phyloP scores from a whole-genome alignment of 2,797 vertebrate genomes.

The Decapterus maruadsi region DNA sequence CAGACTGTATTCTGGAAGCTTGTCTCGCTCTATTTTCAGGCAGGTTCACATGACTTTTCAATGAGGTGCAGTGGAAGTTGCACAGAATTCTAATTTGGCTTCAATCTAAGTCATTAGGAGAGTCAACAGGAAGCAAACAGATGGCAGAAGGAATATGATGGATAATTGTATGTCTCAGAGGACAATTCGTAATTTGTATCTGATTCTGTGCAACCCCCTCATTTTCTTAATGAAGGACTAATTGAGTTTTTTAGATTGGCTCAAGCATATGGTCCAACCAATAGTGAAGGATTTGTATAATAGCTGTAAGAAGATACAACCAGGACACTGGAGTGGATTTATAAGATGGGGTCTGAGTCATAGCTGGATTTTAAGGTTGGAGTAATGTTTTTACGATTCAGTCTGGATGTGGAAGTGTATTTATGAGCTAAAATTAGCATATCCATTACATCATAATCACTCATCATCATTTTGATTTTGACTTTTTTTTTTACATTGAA shows the following conservation, averaged over 20 bases:
- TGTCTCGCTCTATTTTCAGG: constrained; percentile 56
- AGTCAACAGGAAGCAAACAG: constrained; percentile 84
- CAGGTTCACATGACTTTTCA: constrained; percentile 70
- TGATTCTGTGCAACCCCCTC: constrained; percentile 83
- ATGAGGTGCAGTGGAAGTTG: constrained; percentile 77
- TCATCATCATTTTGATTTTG: not conserved
- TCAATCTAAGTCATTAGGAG: constrained; percentile 80
- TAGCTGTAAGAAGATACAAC: constrained; percentile 60
- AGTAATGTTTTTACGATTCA: constrained; percentile 10
- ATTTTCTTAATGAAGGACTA: constrained; percentile 84
- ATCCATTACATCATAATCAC: constrained; percentile 50
- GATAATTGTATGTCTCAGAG: constrained; percentile 83
- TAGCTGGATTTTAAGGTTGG: constrained; percentile 3
- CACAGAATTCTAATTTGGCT: constrained; percentile 81
- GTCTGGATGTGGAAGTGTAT: constrained; percentile 21
- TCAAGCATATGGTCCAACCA: constrained; percentile 76
- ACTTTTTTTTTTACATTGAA: constrained; percentile 5
- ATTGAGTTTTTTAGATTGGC: constrained; percentile 81
- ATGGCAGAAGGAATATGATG: constrained; percentile 83
- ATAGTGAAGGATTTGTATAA: constrained; percentile 52
- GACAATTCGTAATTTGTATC: constrained; percentile 83
- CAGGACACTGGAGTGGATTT: constrained; percentile 31
- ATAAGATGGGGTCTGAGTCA: constrained; percentile 3
- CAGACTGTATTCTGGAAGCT: constrained; percentile 21
- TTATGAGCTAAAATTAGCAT: constrained; percentile 36